Evolutionary conservation across 2,888 invertebrate genomes (phyloP).

Genomic region (Scaeva pyrastri): DNA sequence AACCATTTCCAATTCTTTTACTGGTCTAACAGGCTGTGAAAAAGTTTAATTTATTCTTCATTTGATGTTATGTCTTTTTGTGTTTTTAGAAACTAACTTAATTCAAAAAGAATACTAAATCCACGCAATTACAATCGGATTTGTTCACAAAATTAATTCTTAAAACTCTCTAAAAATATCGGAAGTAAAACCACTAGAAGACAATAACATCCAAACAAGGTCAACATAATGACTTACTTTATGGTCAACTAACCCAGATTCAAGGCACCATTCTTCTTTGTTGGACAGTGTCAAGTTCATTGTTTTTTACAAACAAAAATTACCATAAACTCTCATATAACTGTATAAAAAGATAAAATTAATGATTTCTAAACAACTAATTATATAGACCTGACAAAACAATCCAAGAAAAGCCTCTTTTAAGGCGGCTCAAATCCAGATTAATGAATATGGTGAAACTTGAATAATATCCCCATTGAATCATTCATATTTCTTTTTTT

Average conservation of each 20-base stretch:
- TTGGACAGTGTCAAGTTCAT: conserved; percentile 14
- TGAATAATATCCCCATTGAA: neutral
- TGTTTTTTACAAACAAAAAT: neutral
- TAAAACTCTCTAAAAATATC: too few species aligned
- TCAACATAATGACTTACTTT: too few species aligned
- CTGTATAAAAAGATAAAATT: neutral
- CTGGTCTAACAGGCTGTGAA: too few species aligned
- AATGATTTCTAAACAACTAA: conserved; percentile 15
- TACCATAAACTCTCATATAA: neutral
- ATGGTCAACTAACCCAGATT: conserved; percentile 22
- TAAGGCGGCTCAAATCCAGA: conserved; percentile 8
- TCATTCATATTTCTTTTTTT: neutral
- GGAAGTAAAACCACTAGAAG: neutral
- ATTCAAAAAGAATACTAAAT: too few species aligned
- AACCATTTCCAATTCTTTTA: too few species aligned
- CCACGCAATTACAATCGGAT: too few species aligned
- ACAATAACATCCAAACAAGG: neutral
- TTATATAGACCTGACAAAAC: neutral
- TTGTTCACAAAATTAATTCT: too few species aligned
- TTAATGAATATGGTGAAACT: conserved; percentile 18
- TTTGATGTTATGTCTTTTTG: too few species aligned
- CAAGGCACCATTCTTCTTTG: neutral
- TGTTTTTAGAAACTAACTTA: too few species aligned
- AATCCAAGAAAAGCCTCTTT: neutral
- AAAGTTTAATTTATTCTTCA: too few species aligned